Percentiles rank a stretch among this genome's conserved stretches.
These are phyloP conservation scores for Lacerta agilis DNA, from an alignment of 2,797 vertebrate species.

Conservation along the genomic window DNA sequence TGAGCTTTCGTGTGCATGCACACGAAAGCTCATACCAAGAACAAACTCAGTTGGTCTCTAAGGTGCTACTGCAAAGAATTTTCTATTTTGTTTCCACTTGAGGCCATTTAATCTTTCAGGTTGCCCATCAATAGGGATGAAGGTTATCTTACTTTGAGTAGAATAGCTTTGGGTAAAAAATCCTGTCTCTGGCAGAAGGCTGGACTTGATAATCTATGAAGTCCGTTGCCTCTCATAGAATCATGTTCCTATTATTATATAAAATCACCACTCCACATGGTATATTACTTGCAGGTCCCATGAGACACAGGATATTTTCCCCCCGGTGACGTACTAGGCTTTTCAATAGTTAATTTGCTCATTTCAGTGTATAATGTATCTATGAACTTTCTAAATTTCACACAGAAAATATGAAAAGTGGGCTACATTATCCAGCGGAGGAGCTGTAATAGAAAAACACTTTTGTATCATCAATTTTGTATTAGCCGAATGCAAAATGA, in stretches of 20 bases:
- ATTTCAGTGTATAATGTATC: conserved; percentile 57
- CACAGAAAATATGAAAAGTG: conserved; percentile 69
- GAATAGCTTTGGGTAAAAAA: background rate
- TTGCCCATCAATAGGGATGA: background rate
- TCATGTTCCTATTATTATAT: conserved; percentile 23
- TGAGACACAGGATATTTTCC: conserved; percentile 42
- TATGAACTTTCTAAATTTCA: conserved; percentile 59
- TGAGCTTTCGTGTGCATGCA: too few relatives aligned
- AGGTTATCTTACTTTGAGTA: background rate
- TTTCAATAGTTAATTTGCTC: conserved; percentile 62
- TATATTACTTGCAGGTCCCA: conserved; percentile 36
- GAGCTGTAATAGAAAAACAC: conserved; percentile 59
- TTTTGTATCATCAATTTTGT: conserved; percentile 63
- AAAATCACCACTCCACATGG: conserved; percentile 49
- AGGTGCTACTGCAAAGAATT: too few relatives aligned
- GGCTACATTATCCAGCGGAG: conserved; percentile 64
- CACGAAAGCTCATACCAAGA: too few relatives aligned
- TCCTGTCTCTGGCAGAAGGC: background rate
- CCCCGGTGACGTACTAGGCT: conserved; percentile 54
- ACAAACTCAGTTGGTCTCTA: too few relatives aligned
- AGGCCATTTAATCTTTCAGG: background rate
- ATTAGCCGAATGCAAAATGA: conserved; percentile 63
- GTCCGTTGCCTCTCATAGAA: background rate
- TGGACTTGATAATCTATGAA: background rate
- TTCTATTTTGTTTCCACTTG: too few relatives aligned